Base-by-base conservation (phyloP, 1,140 invertebrate species). In the Acyrthosiphon pisum region DNA sequence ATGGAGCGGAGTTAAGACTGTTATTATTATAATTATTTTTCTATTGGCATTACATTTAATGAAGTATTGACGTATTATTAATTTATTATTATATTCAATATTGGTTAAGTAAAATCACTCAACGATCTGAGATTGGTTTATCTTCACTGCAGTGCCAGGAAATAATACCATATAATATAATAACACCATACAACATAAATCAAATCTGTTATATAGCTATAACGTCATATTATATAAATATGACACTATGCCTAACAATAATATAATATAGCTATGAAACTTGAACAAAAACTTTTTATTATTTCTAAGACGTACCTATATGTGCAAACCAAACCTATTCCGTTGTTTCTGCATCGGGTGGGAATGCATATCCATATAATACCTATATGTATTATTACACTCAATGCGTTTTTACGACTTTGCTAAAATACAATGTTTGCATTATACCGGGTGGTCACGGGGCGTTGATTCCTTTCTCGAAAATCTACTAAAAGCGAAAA, bases 401-500 rank as follows among this genome's bases (percentile, higher is more conserved):
- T 76, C 44, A 35, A 92, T 44, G 46, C 7, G 81, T 93, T 93
- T 93, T 93, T 93, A 93, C 35, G 91, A 93, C 91, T 93, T 84
- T 86, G 20, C 81, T 83, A 93, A 84, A 86, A 86, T 83, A 93
- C 91, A 86, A 86, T 93, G 91, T 93, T 93, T 93, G 91, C 81
- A 93, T 93, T 93, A 93, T 50, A 68, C 91, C 48, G 81, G 81
- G 76, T 56, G 81, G 91, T 93, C 91, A 93, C 91, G 91, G 91
- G 81, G 35, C 81, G 91, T 93, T 93, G 91, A 93, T 93, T 93
- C 91, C 48, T 48, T 84, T 56, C 81, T 41, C n/a, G 91, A 92
- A 92, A 92, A 92, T 83, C 68, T 53, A 86, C 91, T 84, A 56
- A 93, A 93, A 93, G 91, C 48, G 50, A 93, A 93, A 86, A 93